These are phyloP conservation scores for Iphiclides podalirius DNA, from an alignment of 2,888 invertebrate genomes.

Conservation along the genomic window DNA sequence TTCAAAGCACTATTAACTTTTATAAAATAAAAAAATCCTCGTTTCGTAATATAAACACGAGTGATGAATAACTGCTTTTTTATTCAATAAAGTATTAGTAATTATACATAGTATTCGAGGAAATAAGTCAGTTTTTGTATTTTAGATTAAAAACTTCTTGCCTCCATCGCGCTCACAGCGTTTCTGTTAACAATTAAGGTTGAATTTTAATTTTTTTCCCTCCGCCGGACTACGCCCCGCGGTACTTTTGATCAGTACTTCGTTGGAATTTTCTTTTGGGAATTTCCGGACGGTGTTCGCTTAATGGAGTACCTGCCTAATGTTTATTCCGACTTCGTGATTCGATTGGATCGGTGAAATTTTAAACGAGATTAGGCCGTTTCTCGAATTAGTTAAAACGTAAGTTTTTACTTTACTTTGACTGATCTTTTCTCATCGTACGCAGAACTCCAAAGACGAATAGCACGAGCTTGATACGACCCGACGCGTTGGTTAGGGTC, in stretches of 20 bases:
- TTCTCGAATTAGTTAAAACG: constrained; percentile 42
- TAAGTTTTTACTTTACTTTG: no score
- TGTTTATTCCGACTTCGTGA: constrained; percentile 65
- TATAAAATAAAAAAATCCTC: no score
- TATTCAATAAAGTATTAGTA: no score
- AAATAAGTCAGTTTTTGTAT: no score
- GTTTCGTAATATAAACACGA: no score
- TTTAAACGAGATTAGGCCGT: constrained; percentile 46
- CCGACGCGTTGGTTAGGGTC: no score
- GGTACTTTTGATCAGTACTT: constrained; percentile 62
- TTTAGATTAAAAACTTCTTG: constrained; percentile 35
- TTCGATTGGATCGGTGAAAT: constrained; percentile 52
- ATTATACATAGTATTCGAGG: no score
- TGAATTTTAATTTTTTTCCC: constrained; percentile 60
- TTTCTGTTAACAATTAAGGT: constrained; percentile 69
- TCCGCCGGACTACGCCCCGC: constrained; percentile 35
- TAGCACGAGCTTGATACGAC: no score
- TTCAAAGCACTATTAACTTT: no score
- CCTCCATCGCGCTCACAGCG: constrained; percentile 34
- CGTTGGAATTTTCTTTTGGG: constrained; percentile 66
- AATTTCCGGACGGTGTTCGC: constrained; percentile 60
- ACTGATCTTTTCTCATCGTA: no score
- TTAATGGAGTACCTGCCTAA: constrained; percentile 64
- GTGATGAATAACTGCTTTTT: no score
- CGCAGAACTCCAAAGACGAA: no score